Evolutionary conservation across 2,113 vertebrate species (phyloP).

Genomic region (Gymnogyps californianus): DNA sequence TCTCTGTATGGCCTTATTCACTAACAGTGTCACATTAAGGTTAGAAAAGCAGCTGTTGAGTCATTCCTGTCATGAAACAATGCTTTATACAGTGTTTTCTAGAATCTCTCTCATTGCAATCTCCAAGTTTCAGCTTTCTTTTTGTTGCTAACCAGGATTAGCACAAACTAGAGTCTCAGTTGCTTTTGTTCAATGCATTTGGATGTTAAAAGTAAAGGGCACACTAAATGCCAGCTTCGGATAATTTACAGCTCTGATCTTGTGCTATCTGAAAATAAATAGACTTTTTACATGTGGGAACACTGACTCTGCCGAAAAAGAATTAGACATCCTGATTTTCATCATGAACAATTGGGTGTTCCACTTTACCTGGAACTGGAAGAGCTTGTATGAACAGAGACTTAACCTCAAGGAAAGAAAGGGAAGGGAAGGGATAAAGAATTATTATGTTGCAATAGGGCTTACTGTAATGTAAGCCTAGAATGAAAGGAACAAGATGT

Average conservation of each 20-base stretch:
- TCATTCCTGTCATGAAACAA: neutral
- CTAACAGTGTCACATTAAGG: neutral
- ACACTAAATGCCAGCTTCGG: neutral
- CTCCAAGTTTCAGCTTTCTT: neutral
- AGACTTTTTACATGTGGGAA: neutral
- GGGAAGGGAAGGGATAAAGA: neutral
- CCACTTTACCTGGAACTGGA: neutral
- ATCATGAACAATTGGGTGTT: neutral
- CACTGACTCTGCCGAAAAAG: neutral
- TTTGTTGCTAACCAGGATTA: neutral
- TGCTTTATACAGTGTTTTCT: neutral
- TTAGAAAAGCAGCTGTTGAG: neutral
- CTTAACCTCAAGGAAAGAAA: neutral
- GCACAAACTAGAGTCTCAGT: neutral
- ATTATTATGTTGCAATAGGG: neutral
- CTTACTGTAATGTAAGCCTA: neutral
- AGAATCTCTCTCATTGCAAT: neutral
- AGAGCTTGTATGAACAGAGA: neutral
- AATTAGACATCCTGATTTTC: neutral
- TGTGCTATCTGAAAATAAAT: neutral
- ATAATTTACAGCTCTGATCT: neutral
- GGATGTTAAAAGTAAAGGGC: neutral
- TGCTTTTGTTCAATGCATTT: neutral
- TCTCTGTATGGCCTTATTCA: neutral
- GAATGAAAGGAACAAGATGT: neutral